phyloP scores from a whole-genome alignment of 2,113 vertebrate genomes.

The Bubo scandiacus region DNA sequence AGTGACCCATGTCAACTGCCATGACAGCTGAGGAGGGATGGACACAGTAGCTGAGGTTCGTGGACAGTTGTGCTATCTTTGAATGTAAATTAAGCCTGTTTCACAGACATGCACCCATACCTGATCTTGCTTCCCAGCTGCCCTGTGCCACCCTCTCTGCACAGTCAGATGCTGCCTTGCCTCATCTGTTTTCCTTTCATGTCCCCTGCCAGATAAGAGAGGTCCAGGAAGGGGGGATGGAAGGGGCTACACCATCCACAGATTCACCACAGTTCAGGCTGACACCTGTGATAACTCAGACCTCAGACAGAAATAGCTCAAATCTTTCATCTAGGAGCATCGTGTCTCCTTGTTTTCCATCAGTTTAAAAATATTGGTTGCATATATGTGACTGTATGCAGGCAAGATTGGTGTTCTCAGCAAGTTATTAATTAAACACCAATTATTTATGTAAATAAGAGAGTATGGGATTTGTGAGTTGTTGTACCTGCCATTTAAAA shows the following conservation, averaged over 20 bases:
- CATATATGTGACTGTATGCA: neutral
- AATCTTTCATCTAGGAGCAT: neutral
- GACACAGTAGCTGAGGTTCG: no score
- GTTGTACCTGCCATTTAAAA: neutral
- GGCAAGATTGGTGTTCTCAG: neutral
- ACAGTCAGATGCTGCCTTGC: fast-evolving
- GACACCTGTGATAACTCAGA: neutral
- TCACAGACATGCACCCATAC: neutral
- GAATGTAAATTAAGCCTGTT: neutral
- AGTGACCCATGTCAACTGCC: neutral
- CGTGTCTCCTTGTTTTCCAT: neutral
- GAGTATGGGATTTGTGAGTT: neutral
- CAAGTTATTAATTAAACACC: neutral
- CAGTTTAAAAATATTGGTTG: neutral
- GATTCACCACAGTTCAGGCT: neutral
- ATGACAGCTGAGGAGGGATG: neutral
- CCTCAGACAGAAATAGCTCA: neutral
- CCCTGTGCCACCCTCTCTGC: neutral
- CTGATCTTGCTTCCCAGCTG: neutral
- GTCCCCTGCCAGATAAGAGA: neutral
- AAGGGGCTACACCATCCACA: neutral
- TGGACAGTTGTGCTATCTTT: neutral
- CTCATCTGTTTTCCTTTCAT: neutral
- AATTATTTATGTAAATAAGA: conserved; percentile 7
- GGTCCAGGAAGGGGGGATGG: neutral